Percentiles rank a stretch among this genome's conserved stretches.
Conservation (phyloP, 1,140 invertebrate genomes). For the Phymorhynchus buccinoides region DNA sequence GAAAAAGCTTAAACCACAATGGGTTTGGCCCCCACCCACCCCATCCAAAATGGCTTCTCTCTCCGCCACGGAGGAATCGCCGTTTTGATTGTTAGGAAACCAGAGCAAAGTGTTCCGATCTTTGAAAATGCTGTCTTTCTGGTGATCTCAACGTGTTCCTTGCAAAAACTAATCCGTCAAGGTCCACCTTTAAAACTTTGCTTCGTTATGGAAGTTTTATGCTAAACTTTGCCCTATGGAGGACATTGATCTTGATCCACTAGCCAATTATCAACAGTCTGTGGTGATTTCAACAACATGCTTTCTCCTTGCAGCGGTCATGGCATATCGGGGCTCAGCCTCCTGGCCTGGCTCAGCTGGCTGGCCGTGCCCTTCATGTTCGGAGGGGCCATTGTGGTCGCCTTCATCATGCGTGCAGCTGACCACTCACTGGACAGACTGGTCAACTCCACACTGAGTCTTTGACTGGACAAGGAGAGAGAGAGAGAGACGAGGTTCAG, state of each 20-base stretch:
- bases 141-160: too few relatives aligned
- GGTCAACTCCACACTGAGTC: slow-evolving; percentile 46
- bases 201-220: too few relatives aligned
- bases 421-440: slow-evolving; percentile 54
- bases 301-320: slow-evolving; percentile 53
- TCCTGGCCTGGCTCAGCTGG: slow-evolving; percentile 60
- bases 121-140: too few relatives aligned
- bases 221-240: too few relatives aligned
- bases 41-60: too few relatives aligned
- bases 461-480: slow-evolving; percentile 8
- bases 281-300: slow-evolving; percentile 44
- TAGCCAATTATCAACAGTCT: background rate
- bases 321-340: slow-evolving; percentile 63
- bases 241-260: background rate
- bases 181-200: too few relatives aligned
- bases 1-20: too few relatives aligned
- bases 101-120: too few relatives aligned
- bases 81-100: too few relatives aligned
- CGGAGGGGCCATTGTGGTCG: slow-evolving; percentile 61
- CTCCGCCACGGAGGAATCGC: too few relatives aligned
- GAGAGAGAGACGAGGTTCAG: background rate
- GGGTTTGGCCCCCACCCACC: too few relatives aligned
- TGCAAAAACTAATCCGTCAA: too few relatives aligned
- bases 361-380: slow-evolving; percentile 67
- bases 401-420: slow-evolving; percentile 62